These are phyloP conservation scores for Heliconius ismenius DNA, from an alignment of 2,888 invertebrate species.

Conservation along the genomic window DNA sequence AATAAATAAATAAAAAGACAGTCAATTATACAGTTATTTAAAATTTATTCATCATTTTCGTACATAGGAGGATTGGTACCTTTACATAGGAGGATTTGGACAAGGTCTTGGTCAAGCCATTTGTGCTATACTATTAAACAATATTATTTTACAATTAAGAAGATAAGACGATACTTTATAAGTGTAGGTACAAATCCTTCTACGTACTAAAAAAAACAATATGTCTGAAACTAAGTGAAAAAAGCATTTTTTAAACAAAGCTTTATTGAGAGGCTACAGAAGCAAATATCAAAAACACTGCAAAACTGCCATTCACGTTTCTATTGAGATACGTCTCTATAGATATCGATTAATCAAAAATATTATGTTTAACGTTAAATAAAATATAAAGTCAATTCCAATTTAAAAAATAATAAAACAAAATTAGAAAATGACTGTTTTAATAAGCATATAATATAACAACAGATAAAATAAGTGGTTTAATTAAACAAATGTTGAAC, in stretches of 20 bases:
- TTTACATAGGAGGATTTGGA: background rate
- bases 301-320: slow-evolving; percentile 27
- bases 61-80: no score
- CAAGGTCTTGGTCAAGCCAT: background rate
- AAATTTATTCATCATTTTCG: background rate
- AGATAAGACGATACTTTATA: background rate
- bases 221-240: no score
- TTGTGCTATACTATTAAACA: background rate
- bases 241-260: slow-evolving; percentile 24
- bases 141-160: background rate
- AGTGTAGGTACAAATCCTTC: background rate
- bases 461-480: background rate
- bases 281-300: slow-evolving; percentile 40
- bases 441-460: background rate
- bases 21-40: slow-evolving; percentile 16
- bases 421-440: background rate
- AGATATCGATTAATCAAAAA: slow-evolving; percentile 29
- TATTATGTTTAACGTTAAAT: slow-evolving; percentile 26
- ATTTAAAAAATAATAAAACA: background rate
- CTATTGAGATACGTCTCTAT: slow-evolving; percentile 28
- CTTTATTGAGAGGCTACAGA: slow-evolving; percentile 34
- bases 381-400: background rate
- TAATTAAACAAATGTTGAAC: background rate
- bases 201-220: background rate
- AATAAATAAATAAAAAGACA: background rate